These are phyloP conservation scores for Spatulosminthurus flaviceps DNA, from an alignment of 2,888 invertebrate species.

Conservation along the genomic window DNA sequence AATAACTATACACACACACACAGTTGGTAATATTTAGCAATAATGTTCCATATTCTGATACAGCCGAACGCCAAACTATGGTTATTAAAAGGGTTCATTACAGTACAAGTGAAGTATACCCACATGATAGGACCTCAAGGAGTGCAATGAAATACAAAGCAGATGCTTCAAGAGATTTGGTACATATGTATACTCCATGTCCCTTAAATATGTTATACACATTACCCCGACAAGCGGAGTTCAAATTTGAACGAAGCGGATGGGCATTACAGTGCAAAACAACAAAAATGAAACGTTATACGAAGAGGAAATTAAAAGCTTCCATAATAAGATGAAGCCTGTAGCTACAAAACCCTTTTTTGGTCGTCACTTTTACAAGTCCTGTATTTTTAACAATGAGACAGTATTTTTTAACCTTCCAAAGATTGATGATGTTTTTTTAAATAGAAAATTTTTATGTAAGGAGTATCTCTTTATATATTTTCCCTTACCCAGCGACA, in stretches of 20 bases:
- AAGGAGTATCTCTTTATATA: too few species aligned
- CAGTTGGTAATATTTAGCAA: too few species aligned
- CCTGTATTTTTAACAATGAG: constrained; percentile 21
- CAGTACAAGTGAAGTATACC: not conserved
- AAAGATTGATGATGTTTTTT: constrained; percentile 5
- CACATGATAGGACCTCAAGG: not conserved
- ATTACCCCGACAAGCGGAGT: not conserved
- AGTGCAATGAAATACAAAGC: constrained; percentile 31
- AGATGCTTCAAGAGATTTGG: not conserved
- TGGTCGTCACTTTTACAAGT: not conserved
- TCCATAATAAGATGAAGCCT: not conserved
- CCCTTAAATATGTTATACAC: not conserved
- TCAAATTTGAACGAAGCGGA: too few species aligned
- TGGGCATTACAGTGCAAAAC: constrained; percentile 11
- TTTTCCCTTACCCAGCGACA: not conserved
- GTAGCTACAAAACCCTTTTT: not conserved
- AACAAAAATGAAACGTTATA: not conserved
- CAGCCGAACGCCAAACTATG: too few species aligned
- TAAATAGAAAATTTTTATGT: not conserved
- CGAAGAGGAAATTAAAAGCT: not conserved
- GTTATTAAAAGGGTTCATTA: too few species aligned
- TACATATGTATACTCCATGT: not conserved
- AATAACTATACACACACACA: too few species aligned
- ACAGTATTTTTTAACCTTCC: too few species aligned
- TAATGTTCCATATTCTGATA: too few species aligned